Evolutionary conservation across 1,140 invertebrate species (phyloP).

Genomic region (Temnothorax curvispinosus): DNA sequence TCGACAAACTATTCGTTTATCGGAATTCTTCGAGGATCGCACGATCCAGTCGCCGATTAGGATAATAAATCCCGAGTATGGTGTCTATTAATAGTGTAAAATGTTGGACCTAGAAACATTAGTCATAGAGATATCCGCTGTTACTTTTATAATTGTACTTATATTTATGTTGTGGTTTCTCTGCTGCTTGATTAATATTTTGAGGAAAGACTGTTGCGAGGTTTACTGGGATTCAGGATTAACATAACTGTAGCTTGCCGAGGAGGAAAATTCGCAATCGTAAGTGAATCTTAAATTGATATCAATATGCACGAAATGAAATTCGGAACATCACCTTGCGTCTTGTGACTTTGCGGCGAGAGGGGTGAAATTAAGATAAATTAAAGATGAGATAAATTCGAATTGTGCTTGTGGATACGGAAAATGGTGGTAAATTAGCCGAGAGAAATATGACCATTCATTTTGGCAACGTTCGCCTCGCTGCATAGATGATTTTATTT

Average conservation of each 20-base stretch:
- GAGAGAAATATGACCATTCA: not conserved
- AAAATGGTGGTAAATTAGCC: not conserved
- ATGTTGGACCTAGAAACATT: too few species aligned
- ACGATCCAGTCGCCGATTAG: not conserved
- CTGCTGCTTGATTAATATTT: too few species aligned
- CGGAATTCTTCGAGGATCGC: not conserved
- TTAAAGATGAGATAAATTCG: not conserved
- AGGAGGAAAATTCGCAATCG: not conserved
- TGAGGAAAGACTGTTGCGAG: too few species aligned
- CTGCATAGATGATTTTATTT: constrained; percentile 74
- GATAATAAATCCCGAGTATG: not conserved
- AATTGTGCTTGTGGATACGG: not conserved
- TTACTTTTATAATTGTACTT: too few species aligned
- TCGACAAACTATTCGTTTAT: not conserved
- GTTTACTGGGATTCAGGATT: too few species aligned
- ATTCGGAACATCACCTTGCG: not conserved
- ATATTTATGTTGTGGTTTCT: too few species aligned
- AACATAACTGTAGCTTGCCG: too few species aligned
- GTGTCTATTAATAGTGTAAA: not conserved
- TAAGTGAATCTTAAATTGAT: not conserved
- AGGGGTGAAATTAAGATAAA: not conserved
- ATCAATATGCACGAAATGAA: not conserved
- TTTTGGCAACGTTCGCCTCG: constrained; percentile 7
- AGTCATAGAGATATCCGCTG: too few species aligned
- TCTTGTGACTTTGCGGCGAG: not conserved